These are phyloP conservation scores for Pandemis corylana DNA, from an alignment of 2,888 invertebrate genomes.

Conservation along the genomic window DNA sequence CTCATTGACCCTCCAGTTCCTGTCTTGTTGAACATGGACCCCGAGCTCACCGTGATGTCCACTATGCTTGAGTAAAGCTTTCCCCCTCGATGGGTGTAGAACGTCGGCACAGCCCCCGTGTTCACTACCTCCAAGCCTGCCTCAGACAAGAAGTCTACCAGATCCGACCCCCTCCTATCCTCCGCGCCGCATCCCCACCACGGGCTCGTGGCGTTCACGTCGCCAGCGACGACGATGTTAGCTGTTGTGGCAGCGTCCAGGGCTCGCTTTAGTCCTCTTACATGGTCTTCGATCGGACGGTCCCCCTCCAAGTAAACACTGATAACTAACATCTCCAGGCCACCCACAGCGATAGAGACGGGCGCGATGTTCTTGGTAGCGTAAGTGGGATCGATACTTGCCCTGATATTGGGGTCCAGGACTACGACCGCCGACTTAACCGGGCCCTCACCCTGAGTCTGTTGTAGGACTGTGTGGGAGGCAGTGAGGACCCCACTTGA, in stretches of 20 bases:
- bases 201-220: conserved; percentile 10
- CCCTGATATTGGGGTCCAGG: neutral
- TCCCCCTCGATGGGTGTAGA: neutral
- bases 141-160: neutral
- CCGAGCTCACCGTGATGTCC: conserved; percentile 38
- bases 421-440: conserved; percentile 20
- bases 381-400: neutral
- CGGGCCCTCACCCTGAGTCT: neutral
- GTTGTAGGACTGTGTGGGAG: conserved; percentile 1
- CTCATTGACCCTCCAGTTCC: conserved; percentile 29
- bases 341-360: neutral
- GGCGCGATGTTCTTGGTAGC: conserved; percentile 1
- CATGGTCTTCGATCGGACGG: neutral
- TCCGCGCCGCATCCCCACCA: conserved; percentile 19
- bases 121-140: neutral
- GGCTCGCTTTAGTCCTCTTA: neutral
- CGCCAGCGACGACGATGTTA: neutral
- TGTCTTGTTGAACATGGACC: conserved; percentile 13
- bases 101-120: neutral
- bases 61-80: conserved; percentile 20
- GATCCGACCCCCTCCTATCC: conserved; percentile 3
- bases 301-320: neutral
- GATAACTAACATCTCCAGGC: neutral
- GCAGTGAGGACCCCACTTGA: neutral
- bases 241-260: neutral